phyloP scores from a whole-genome alignment of 2,113 vertebrate genomes.

The Pristiophorus japonicus region DNA sequence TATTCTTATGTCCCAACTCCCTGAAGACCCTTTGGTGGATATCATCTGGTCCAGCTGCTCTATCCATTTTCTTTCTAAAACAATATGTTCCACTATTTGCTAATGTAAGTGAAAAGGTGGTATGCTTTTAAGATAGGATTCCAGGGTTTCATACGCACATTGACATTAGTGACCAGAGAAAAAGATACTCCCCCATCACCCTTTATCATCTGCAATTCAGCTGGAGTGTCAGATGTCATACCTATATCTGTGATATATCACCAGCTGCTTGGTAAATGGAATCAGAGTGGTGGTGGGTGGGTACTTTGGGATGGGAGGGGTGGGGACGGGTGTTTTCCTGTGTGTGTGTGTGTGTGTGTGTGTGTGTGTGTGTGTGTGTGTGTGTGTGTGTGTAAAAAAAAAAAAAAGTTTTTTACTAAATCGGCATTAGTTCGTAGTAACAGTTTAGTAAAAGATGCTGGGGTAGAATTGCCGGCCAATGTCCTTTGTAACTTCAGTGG shows the following conservation, averaged over 20 bases:
- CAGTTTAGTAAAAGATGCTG: not conserved
- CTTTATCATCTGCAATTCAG: slow-evolving; percentile 7
- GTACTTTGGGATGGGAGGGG: not conserved
- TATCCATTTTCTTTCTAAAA: too few relatives aligned
- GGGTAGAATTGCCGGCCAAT: not conserved
- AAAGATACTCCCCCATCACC: not conserved
- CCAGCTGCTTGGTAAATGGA: not conserved
- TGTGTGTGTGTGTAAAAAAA: too few relatives aligned
- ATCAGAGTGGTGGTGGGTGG: not conserved
- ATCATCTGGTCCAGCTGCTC: too few relatives aligned
- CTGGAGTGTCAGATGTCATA: not conserved
- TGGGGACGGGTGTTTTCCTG: not conserved
- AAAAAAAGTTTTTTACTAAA: too few relatives aligned
- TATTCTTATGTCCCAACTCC: too few relatives aligned
- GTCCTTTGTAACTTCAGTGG: not conserved
- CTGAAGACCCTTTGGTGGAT: too few relatives aligned
- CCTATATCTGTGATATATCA: not conserved
- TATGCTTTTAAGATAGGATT: not conserved
- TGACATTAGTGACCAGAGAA: not conserved
- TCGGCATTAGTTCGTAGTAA: not conserved
- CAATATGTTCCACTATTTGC: too few relatives aligned
- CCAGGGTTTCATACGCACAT: not conserved
- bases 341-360: not conserved
- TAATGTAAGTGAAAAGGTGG: not conserved
- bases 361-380: not conserved